Evolutionary conservation across 2,797 vertebrate species (phyloP), one percentile per base, ranked within the genome.

Genomic region (Phataginus tetradactyla): DNA sequence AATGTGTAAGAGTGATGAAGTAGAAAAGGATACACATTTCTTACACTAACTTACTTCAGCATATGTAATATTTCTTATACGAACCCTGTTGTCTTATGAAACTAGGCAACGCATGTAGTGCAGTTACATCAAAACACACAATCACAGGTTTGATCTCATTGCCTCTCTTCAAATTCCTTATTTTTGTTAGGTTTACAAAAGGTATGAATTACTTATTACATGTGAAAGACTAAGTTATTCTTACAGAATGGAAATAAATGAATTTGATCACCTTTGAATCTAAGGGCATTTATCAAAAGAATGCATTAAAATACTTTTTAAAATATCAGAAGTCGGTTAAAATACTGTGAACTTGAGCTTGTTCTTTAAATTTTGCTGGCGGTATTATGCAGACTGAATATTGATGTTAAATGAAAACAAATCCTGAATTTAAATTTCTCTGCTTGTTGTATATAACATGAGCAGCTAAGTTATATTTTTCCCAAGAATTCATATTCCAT

Each of bases 211-310:
- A 27, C 1, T 79, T 71, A 12, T 59, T 51, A 77, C 15, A 61
- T 9, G 61, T 32, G 49, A 68, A 34, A 88, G 10, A 66, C 12
- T 75, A 69, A 83, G 10, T 27, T 25, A 55, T 57, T 2, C n/a
- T 64, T 86, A 64, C 3, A 85, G 6, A 11, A 88, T 75, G 42
- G 32, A 57, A 74, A 87, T 42, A 81, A 63, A 68, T 74, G 23
- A 75, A 69, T 68, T 37, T 68, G 25, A 14, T 79, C 20, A 90
- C 7, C 23, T 72, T 11, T 51, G 39, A 90, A 92, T 85, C 21
- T 49, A 15, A 84, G 7, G 34, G 15, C 23, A 91, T 64, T 91
- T 88, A 77, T 91, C 9, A 87, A 86, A 88, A 95, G 88, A 59
- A 83, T 57, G 51, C 53, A 83, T 27, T 29, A 72, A 21, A 91